Percentiles rank a stretch among this genome's conserved stretches.
Conservation (phyloP, 2,888 invertebrate species). For the Drosophila diplacantha region DNA sequence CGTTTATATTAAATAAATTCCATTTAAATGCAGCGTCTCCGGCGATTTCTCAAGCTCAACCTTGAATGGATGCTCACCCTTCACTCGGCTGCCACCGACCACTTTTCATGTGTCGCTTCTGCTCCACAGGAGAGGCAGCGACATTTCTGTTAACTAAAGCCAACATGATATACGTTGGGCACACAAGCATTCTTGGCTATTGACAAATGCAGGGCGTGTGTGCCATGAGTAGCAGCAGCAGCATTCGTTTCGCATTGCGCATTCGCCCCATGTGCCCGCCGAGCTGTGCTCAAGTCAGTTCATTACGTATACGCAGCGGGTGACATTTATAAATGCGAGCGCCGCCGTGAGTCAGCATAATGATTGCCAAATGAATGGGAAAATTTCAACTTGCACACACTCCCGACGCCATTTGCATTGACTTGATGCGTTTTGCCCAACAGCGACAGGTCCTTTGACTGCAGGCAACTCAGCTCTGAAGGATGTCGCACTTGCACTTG, state of each 20-base stretch:
- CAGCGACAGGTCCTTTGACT: slow-evolving; percentile 29
- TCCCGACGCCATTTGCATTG: slow-evolving; percentile 41
- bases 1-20: slow-evolving; percentile 45
- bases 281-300: slow-evolving; percentile 22
- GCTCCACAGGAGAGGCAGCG: slow-evolving; percentile 30
- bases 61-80: slow-evolving; percentile 36
- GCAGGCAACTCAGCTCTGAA: slow-evolving; percentile 6
- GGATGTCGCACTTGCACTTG: slow-evolving; percentile 30
- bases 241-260: slow-evolving; percentile 13
- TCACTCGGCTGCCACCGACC: slow-evolving; percentile 1
- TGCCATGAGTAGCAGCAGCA: slow-evolving; percentile 2
- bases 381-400: slow-evolving; percentile 32
- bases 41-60: slow-evolving; percentile 39
- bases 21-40: slow-evolving; percentile 42
- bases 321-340: slow-evolving; percentile 61
- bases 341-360: slow-evolving; percentile 37
- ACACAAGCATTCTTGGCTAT: slow-evolving; percentile 43
- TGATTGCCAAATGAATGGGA: slow-evolving; percentile 63
- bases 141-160: slow-evolving; percentile 61
- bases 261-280: slow-evolving; percentile 15
- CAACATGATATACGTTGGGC: slow-evolving; percentile 56
- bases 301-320: slow-evolving; percentile 48
- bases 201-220: slow-evolving; percentile 54
- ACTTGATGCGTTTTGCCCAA: slow-evolving; percentile 36
- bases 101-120: slow-evolving; percentile 37